Percentiles rank a stretch among this genome's conserved stretches.
Evolutionary conservation across 2,113 vertebrate species (phyloP).

Genomic region (Myrmophylax atrothorax): DNA sequence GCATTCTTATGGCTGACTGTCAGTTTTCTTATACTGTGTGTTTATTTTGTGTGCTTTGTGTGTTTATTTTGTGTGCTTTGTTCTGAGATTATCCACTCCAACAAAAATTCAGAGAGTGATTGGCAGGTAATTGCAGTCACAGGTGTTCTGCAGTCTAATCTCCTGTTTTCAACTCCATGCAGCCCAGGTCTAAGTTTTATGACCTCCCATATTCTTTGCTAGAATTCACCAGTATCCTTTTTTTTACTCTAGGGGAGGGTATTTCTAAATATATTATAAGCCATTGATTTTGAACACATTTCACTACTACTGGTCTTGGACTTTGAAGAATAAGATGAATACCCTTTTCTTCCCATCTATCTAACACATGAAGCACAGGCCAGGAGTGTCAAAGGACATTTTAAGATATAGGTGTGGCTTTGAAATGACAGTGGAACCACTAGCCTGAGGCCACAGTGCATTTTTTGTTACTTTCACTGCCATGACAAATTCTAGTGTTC

Average conservation of each 20-base stretch:
- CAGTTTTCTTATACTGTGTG: background rate
- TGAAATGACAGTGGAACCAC: background rate
- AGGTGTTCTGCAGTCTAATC: background rate
- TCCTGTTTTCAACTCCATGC: background rate
- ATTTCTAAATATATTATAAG: background rate
- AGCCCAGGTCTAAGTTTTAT: background rate
- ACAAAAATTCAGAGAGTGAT: background rate
- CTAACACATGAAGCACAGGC: background rate
- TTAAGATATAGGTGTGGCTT: background rate
- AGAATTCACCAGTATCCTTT: background rate
- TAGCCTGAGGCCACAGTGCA: accelerated
- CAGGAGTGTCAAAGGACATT: background rate
- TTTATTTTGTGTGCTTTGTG: background rate
- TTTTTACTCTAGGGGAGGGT: background rate
- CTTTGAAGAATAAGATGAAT: background rate
- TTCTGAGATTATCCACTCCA: background rate
- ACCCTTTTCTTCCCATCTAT: background rate
- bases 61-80: too few relatives aligned
- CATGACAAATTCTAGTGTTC: background rate
- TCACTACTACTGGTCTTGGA: background rate
- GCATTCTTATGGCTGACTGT: background rate
- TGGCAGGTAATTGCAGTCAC: background rate
- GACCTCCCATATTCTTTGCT: background rate
- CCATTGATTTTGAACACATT: background rate
- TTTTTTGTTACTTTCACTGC: background rate